Base-by-base conservation (phyloP, 2,888 invertebrate genomes). In the Artemia sp. region DNA sequence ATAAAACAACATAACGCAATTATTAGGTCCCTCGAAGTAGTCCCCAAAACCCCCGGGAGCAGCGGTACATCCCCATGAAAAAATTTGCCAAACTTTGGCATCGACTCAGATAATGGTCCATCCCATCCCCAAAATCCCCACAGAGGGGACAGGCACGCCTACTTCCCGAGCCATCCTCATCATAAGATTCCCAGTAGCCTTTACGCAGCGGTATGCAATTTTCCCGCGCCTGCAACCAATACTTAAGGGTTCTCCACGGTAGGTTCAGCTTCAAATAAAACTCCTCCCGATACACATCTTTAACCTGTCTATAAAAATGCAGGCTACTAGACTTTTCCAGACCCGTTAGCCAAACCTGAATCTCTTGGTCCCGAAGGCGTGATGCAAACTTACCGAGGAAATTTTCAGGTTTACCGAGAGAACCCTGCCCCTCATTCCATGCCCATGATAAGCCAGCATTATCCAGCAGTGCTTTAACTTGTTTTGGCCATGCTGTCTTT, bases 381-480 rank as follows among this genome's bases (percentile, higher is more conserved):
- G 53, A 53, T 53, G n/a, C n/a, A 53, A 53, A 53, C 53, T 53
- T 53, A 53, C 53, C 53, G 53, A 53, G 53, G 53, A 53, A 53
- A 53, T 53, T 2, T 53, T 53, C 53, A 2, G 53, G 53, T 12
- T 53, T 53, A 53, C 53, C 53, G 1, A 12, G 53, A 53, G 53
- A 2, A 53, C 53, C 53, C 53, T 53, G 53, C 1, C 53, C 53
- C 53, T 53, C 12, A 53, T 53, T 53, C 53, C 53, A 53, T 53
- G 19, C 19, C 19, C 19, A 19, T 19, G 19, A 19, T 19, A 19
- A 19, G 1, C 19, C 19, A 19, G 19, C 53, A 2, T 53, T 53
- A 53, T 53, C 53, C 53, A 53, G 2, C 53, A n/a, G 53, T 12
- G 53, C 19, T 53, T 53, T 53, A n/a, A 2, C 53, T n/a, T 53